Base-by-base conservation (phyloP, 1,140 invertebrate species). In the Bombus vancouverensis region DNA sequence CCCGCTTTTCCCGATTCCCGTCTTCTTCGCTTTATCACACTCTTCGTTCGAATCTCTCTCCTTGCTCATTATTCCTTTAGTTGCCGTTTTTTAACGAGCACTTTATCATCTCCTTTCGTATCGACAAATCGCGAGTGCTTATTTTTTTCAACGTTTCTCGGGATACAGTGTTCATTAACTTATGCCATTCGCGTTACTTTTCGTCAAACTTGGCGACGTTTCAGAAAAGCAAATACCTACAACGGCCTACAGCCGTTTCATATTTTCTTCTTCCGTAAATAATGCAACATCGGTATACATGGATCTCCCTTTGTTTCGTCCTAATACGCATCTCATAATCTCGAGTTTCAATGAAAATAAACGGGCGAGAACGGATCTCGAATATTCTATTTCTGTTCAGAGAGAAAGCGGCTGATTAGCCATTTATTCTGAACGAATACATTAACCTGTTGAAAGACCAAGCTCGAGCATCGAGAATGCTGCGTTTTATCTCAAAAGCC, bases 1-100 rank as follows among this genome's bases (percentile, higher is more conserved):
- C 70, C 34, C 53, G 53, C 53, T 87, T 84, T 86, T 87, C 59
- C 83, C 76, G 73, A 86, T 82, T 87, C 85, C 18, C 28, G 22
- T 76, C 39, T 53, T 81, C n/a, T n/a, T 34, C 34, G 65, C 34
- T 88, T 88, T 74, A 74, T n/a, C 37, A 76, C 57, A 42, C 37
- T 42, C 78, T 34, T 47, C 57, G 32, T 71, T 57, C 37, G 82
- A 72, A 66, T 71, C 73, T 39, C 39, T 78, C 72, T 10, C 3
- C 25, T 42, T 65, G 32, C 66, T 34, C 76, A 39, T 88, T 57
- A 53, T 79, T 76, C 73, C 28, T 83, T 44, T 68, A 65, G 32
- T 25, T 39, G 2, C n/a, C 44, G 53, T 10, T 57, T 32, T 18
- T 53, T 47, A 47, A 66, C n/a, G 57, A 65, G 5, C 47, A 13